Evolutionary conservation across 2,888 invertebrate genomes (phyloP).

Genomic region (Urechis unicinctus): DNA sequence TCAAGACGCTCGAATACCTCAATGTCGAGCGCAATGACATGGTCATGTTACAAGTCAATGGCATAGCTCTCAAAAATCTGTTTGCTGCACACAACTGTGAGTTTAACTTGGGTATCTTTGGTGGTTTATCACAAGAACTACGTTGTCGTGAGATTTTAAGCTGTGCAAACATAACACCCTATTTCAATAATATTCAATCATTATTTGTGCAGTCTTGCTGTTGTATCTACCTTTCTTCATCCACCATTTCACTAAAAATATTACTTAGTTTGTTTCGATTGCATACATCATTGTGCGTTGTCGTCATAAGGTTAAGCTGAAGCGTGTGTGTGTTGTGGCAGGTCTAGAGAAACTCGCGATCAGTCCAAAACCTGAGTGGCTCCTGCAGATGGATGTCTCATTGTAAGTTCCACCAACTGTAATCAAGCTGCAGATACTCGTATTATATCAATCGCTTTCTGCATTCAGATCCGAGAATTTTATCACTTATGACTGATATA

Average conservation of each 20-base stretch:
- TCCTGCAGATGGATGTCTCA: constrained; percentile 43
- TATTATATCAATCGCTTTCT: too few relatives aligned
- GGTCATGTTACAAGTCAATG: constrained; percentile 48
- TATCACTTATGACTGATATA: too few relatives aligned
- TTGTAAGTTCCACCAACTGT: constrained; percentile 32
- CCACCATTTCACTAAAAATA: too few relatives aligned
- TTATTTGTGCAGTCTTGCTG: too few relatives aligned
- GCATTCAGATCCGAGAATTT: too few relatives aligned
- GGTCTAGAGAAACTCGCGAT: constrained; percentile 35
- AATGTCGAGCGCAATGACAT: constrained; percentile 51
- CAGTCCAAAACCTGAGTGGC: constrained; percentile 48
- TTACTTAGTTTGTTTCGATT: background rate
- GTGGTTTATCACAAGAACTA: background rate
- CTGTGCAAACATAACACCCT: too few relatives aligned
- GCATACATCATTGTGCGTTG: background rate
- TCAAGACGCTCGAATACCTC: constrained; percentile 48
- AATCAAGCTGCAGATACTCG: background rate
- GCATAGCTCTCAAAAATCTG: constrained; percentile 47
- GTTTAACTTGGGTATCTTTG: constrained; percentile 3
- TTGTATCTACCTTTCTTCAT: too few relatives aligned
- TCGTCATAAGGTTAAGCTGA: background rate
- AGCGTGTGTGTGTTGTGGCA: constrained; percentile 12
- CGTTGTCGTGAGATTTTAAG: too few relatives aligned
- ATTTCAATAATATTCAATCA: too few relatives aligned
- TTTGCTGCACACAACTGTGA: constrained; percentile 49